Percentiles rank a stretch among this genome's conserved stretches.
phyloP scores from a whole-genome alignment of 2,797 vertebrate species.

The Notoglanidium macrostoma region DNA sequence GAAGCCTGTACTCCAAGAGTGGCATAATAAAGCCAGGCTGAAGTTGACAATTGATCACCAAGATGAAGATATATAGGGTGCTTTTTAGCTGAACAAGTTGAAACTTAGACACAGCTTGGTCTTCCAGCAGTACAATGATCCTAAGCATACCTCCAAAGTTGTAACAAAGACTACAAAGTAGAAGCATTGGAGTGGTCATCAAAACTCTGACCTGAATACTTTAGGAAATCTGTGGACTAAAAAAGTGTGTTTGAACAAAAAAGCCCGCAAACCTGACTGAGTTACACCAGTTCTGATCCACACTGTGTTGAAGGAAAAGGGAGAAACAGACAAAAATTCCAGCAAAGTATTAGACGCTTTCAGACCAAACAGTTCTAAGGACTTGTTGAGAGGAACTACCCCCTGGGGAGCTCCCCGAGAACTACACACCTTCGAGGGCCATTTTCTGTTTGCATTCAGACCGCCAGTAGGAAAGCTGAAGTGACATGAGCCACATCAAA shows the following conservation, averaged over 20 bases:
- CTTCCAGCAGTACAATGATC: not conserved
- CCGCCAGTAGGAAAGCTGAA: no score
- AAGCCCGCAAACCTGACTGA: not conserved
- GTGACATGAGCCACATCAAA: no score
- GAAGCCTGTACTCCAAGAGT: not conserved
- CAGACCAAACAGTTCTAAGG: no score
- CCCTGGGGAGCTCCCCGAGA: no score
- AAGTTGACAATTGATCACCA: not conserved
- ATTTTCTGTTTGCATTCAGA: no score
- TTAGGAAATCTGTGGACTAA: not conserved
- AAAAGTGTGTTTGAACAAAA: not conserved
- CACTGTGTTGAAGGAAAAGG: not conserved
- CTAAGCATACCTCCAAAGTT: not conserved
- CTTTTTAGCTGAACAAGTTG: not conserved
- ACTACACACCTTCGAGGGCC: no score
- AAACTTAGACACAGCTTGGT: not conserved
- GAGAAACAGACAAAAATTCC: not conserved
- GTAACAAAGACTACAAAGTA: not conserved
- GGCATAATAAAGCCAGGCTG: not conserved
- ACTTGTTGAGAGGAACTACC: no score
- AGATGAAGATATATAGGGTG: not conserved
- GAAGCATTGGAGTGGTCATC: not conserved
- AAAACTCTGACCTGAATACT: not conserved
- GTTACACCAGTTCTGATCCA: not conserved
- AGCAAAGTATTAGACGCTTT: not conserved